Percentiles rank a stretch among this genome's conserved stretches.
These are phyloP conservation scores for Pachydiplax longipennis DNA, from an alignment of 2,888 invertebrate genomes.

Conservation along the genomic window DNA sequence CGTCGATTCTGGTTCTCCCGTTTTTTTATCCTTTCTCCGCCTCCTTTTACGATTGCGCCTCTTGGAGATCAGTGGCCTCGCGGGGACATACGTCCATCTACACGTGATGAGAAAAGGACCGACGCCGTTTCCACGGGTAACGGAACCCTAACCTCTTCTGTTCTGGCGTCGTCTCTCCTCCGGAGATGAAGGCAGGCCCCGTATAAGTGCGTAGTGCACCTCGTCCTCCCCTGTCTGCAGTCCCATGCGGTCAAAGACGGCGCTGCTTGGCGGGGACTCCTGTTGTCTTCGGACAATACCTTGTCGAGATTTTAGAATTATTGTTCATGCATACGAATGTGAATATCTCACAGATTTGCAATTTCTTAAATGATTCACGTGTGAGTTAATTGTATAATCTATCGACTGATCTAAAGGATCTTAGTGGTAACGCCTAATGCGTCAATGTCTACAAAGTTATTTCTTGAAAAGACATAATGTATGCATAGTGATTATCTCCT, in stretches of 20 bases:
- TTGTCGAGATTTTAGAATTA: no score
- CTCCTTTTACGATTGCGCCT: background rate
- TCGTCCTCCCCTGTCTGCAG: background rate
- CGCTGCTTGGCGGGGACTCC: no score
- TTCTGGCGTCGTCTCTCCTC: background rate
- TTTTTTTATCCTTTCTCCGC: background rate
- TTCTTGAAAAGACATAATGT: no score
- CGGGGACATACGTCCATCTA: constrained; percentile 17
- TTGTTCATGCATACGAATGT: no score
- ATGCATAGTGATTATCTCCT: no score
- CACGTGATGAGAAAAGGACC: constrained; percentile 22
- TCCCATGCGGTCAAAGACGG: background rate
- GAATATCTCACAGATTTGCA: no score
- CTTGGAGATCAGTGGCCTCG: constrained; percentile 10
- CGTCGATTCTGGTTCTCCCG: constrained; percentile 20
- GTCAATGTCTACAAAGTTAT: no score
- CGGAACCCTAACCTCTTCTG: constrained; percentile 38
- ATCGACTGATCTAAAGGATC: no score
- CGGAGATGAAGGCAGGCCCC: background rate
- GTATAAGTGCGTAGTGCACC: background rate
- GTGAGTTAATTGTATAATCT: no score
- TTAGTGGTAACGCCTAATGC: no score
- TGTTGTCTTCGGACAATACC: no score
- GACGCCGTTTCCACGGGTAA: constrained; percentile 8
- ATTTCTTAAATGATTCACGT: no score